Evolutionary conservation across 2,113 vertebrate species (phyloP).

Genomic region (Hoplias malabaricus): DNA sequence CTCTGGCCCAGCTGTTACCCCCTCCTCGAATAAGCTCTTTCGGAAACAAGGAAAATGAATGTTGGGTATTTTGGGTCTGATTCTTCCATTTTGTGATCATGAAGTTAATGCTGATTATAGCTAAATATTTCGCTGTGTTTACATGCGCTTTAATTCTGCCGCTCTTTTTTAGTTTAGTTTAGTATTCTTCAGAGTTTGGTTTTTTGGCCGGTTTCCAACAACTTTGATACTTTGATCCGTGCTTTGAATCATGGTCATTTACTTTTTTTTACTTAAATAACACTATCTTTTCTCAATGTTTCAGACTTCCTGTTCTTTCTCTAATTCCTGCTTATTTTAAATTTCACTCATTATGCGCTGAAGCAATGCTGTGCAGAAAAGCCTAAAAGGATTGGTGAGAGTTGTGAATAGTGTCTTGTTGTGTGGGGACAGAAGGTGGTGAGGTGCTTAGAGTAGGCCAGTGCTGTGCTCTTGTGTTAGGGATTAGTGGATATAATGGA

Average conservation of each 20-base stretch:
- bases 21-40: background rate
- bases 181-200: background rate
- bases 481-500: conserved; percentile 51
- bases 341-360: conserved; percentile 39
- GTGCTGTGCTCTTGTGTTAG: conserved; percentile 38
- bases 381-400: conserved; percentile 46
- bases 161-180: background rate
- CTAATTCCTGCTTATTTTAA: conserved; percentile 26
- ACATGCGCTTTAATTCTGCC: background rate
- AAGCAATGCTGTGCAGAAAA: conserved; percentile 27
- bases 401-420: conserved; percentile 49
- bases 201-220: background rate
- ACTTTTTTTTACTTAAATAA: background rate
- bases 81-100: background rate
- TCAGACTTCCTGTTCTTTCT: conserved; percentile 5
- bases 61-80: background rate
- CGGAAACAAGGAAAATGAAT: background rate
- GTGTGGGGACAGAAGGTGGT: conserved; percentile 43
- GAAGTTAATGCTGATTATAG: background rate
- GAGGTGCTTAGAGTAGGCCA: conserved; percentile 21
- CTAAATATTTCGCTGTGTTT: background rate
- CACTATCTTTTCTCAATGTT: background rate
- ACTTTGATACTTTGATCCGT: background rate
- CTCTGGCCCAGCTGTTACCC: conserved; percentile 1
- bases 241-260: background rate